These are phyloP conservation scores for Meleagris gallopavo DNA, from an alignment of 2,113 vertebrate species.

Conservation along the genomic window DNA sequence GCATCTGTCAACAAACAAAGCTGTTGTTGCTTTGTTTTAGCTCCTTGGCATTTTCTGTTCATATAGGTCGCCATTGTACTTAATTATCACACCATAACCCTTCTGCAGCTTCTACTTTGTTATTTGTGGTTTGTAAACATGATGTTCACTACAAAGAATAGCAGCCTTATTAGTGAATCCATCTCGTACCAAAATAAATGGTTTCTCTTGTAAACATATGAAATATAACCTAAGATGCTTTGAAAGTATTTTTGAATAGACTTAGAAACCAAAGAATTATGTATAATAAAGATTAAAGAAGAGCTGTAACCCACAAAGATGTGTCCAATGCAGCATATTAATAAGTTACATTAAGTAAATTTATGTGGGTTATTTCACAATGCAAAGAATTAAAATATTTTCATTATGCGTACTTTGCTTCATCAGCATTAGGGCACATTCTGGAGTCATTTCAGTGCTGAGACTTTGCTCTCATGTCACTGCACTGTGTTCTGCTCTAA, in stretches of 20 bases:
- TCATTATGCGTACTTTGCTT: neutral
- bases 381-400: neutral
- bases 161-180: constrained; percentile 52
- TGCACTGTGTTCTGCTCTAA: neutral
- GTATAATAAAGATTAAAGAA: neutral
- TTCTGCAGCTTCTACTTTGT: constrained; percentile 81
- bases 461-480: neutral
- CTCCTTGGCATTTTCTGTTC: constrained; percentile 83
- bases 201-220: constrained; percentile 21
- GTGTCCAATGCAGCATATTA: neutral
- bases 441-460: neutral
- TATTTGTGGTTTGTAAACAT: constrained; percentile 81
- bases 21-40: constrained; percentile 93
- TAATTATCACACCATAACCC: constrained; percentile 85
- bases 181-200: constrained; percentile 43
- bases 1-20: constrained; percentile 99
- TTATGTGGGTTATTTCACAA: neutral
- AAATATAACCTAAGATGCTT: constrained; percentile 3
- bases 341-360: neutral
- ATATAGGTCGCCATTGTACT: constrained; percentile 86
- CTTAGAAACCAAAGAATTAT: neutral
- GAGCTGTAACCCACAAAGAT: neutral
- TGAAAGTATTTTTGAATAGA: neutral
- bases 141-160: constrained; percentile 68
- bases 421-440: neutral